Percentiles rank a stretch among this genome's conserved stretches.
phyloP scores from a whole-genome alignment of 1,140 invertebrate species.

The Aricia agestis region DNA sequence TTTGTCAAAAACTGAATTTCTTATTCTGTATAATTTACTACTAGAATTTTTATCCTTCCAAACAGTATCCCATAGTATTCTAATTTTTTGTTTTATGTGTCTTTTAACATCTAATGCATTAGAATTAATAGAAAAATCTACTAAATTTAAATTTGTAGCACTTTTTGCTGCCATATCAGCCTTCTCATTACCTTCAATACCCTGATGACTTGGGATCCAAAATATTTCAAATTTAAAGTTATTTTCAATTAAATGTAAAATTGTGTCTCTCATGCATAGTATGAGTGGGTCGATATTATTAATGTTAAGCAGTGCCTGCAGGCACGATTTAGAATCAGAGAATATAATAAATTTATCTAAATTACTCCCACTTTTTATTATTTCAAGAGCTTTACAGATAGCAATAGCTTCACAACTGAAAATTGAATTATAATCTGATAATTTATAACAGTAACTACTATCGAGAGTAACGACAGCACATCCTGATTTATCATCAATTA shows the following conservation, averaged over 20 bases:
- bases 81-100: slow-evolving; percentile 7
- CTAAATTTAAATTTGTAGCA: slow-evolving; percentile 3
- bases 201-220: slow-evolving; percentile 26
- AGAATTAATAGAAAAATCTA: slow-evolving; percentile 3
- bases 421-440: slow-evolving; percentile 22
- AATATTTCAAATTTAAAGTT: slow-evolving; percentile 22
- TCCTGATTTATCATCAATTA: slow-evolving; percentile 23
- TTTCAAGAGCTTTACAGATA: slow-evolving; percentile 17
- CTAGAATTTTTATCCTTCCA: too few species aligned
- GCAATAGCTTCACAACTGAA: slow-evolving; percentile 30
- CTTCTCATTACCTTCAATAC: slow-evolving; percentile 25
- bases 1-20: too few species aligned
- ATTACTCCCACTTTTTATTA: slow-evolving; percentile 11
- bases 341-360: slow-evolving; percentile 23
- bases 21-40: too few species aligned
- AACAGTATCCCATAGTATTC: too few species aligned
- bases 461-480: slow-evolving; percentile 22
- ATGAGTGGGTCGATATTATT: slow-evolving; percentile 22
- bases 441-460: slow-evolving; percentile 18
- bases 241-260: slow-evolving; percentile 12
- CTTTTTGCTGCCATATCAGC: slow-evolving; percentile 23
- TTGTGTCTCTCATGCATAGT: slow-evolving; percentile 18
- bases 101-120: slow-evolving; percentile 14
- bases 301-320: slow-evolving; percentile 22
- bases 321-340: slow-evolving; percentile 28